phyloP scores from a whole-genome alignment of 2,113 vertebrate species.

The Pachyramphus minor region DNA sequence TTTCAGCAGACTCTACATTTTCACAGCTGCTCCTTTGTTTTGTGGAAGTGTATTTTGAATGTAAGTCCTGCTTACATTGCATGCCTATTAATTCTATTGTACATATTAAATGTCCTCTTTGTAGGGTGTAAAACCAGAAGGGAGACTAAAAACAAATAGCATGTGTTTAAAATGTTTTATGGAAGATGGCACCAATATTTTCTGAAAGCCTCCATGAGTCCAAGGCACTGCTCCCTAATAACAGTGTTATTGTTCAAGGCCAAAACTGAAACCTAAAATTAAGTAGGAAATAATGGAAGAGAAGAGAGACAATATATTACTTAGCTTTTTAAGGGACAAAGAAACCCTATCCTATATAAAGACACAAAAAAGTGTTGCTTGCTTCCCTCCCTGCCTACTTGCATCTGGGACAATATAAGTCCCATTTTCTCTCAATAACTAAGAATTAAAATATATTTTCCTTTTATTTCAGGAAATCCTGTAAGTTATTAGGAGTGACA shows the following conservation, averaged over 20 bases:
- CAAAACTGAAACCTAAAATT: neutral
- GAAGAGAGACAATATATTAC: neutral
- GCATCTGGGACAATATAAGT: neutral
- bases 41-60: slow-evolving; percentile 65
- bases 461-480: neutral
- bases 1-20: slow-evolving; percentile 48
- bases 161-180: slow-evolving; percentile 67
- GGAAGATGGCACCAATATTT: slow-evolving; percentile 57
- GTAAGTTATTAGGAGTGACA: neutral
- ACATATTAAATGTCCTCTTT: slow-evolving; percentile 72
- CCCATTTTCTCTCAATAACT: neutral
- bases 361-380: neutral
- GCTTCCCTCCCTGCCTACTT: neutral
- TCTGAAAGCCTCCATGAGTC: slow-evolving; percentile 36
- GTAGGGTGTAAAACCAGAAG: slow-evolving; percentile 62
- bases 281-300: neutral
- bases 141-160: slow-evolving; percentile 72
- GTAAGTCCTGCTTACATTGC: slow-evolving; percentile 70
- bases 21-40: slow-evolving; percentile 74
- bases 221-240: slow-evolving; percentile 20
- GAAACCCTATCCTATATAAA: neutral
- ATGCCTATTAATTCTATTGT: slow-evolving; percentile 74
- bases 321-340: neutral
- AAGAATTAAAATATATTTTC: neutral
- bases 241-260: neutral